These are phyloP conservation scores for Adela reaumurella DNA, from an alignment of 2,888 invertebrate species.

Conservation along the genomic window DNA sequence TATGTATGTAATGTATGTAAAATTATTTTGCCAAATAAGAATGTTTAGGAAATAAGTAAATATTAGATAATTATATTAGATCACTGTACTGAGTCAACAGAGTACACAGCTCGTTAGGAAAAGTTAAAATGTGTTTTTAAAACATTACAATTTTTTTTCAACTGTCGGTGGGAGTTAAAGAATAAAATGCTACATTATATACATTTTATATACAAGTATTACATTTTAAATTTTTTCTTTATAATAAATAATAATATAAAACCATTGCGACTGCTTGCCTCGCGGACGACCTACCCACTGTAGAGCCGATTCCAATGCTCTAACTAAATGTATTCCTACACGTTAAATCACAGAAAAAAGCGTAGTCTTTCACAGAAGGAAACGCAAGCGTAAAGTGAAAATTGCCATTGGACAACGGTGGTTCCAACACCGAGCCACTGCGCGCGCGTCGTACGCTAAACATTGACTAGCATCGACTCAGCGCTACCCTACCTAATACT, in stretches of 20 bases:
- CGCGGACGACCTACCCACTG: not conserved
- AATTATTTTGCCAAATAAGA: too few relatives aligned
- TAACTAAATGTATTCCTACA: not conserved
- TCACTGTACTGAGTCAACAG: too few relatives aligned
- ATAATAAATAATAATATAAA: slow-evolving; percentile 47
- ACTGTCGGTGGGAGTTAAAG: not conserved
- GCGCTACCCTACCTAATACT: not conserved
- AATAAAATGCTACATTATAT: slow-evolving; percentile 14
- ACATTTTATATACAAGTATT: slow-evolving; percentile 4
- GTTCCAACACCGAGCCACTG: slow-evolving; percentile 23
- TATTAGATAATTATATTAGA: too few relatives aligned
- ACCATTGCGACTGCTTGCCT: slow-evolving; percentile 19
- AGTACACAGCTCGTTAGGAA: not conserved
- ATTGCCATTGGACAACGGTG: slow-evolving; percentile 17
- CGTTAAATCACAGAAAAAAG: slow-evolving; percentile 2
- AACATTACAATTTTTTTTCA: not conserved
- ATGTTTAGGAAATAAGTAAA: too few relatives aligned
- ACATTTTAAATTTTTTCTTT: slow-evolving; percentile 12
- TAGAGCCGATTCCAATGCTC: not conserved
- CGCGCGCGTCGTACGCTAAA: not conserved
- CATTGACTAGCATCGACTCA: slow-evolving; percentile 34
- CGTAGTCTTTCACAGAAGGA: slow-evolving; percentile 9
- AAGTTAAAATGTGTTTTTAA: not conserved
- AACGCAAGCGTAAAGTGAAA: slow-evolving; percentile 8
- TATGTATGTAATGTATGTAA: too few relatives aligned